phyloP scores from a whole-genome alignment of 2,797 vertebrate genomes.

The Margarornis squamiger region DNA sequence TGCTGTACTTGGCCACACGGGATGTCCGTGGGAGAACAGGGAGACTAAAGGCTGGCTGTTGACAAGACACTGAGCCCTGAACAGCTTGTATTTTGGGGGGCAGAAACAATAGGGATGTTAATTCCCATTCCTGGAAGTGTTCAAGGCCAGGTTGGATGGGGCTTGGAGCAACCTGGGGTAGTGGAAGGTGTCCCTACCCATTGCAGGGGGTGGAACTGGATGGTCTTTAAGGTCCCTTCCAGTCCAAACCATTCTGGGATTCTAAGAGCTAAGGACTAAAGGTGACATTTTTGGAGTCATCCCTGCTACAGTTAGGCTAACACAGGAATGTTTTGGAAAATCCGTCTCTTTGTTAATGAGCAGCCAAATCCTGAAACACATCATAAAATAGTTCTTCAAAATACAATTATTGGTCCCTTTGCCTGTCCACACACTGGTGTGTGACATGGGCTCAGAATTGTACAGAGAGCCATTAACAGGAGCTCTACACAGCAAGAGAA shows the following conservation, averaged over 20 bases:
- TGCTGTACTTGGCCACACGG: accelerated
- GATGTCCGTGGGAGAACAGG: neutral
- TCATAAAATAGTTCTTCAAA: neutral
- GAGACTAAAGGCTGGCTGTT: neutral
- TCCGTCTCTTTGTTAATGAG: neutral
- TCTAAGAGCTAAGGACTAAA: neutral
- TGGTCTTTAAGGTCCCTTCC: neutral
- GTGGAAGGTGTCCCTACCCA: neutral
- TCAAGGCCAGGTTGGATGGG: neutral
- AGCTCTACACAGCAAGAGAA: neutral
- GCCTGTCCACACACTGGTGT: neutral
- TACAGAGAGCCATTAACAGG: neutral
- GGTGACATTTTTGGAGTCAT: neutral
- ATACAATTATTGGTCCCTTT: neutral
- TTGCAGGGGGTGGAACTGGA: neutral
- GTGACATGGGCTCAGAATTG: neutral
- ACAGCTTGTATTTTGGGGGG: neutral
- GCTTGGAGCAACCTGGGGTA: neutral
- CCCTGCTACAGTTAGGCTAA: neutral
- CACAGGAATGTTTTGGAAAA: neutral
- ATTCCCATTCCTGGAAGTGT: neutral
- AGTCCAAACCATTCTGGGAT: neutral
- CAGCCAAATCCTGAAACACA: neutral
- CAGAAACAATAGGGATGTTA: neutral
- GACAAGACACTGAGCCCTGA: neutral